A percentile compares a stretch with the other conserved stretches of the same genome.
phyloP scores from a whole-genome alignment of 2,888 invertebrate genomes.

The Anoplius nigerrimus region DNA sequence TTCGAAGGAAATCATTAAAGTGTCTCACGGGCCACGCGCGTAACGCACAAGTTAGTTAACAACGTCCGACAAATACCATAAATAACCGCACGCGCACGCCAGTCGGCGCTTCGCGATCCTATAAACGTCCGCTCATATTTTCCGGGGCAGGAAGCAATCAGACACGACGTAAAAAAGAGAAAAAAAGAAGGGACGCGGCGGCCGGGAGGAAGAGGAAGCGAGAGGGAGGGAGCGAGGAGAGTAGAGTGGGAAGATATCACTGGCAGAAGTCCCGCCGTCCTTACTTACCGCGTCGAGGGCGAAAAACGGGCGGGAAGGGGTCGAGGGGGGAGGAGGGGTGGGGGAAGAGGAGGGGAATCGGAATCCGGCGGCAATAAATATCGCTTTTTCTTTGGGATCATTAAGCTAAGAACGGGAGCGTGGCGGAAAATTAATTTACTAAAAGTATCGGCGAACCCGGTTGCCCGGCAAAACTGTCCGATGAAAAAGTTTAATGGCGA shows the following conservation, averaged over 20 bases:
- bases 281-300: constrained; percentile 25
- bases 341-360: constrained; percentile 25
- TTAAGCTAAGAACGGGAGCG: constrained; percentile 61
- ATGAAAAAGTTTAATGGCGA: constrained; percentile 61
- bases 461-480: constrained; percentile 22
- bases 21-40: constrained; percentile 31
- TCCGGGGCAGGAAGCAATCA: constrained; percentile 55
- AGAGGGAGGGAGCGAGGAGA: neutral
- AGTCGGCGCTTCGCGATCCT: constrained; percentile 41
- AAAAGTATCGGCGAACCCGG: constrained; percentile 55
- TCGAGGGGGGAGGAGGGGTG: neutral
- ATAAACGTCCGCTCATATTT: constrained; percentile 59
- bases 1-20: constrained; percentile 38
- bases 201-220: constrained; percentile 17
- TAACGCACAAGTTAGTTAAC: constrained; percentile 52
- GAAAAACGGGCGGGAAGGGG: neutral
- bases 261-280: constrained; percentile 48
- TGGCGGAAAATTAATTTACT: constrained; percentile 64
- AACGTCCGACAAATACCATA: constrained; percentile 53
- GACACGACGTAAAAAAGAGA: constrained; percentile 40
- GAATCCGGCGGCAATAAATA: constrained; percentile 54
- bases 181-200: constrained; percentile 6
- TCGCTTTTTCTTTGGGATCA: constrained; percentile 56
- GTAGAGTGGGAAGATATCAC: constrained; percentile 34
- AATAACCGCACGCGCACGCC: constrained; percentile 45